Evolutionary conservation across 2,888 invertebrate species (phyloP).

Genomic region (Stictocephala bisonia): DNA sequence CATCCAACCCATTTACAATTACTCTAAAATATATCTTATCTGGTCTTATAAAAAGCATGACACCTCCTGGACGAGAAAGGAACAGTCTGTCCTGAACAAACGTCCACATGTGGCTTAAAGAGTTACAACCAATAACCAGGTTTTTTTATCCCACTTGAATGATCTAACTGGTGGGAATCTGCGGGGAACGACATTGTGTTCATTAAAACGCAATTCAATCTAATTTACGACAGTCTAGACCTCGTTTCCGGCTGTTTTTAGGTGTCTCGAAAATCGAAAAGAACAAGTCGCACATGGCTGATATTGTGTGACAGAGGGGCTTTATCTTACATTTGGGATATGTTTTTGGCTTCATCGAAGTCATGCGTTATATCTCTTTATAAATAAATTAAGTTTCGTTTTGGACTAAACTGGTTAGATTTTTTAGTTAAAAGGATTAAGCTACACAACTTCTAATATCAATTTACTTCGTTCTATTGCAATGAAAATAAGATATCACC

Average conservation of each 20-base stretch:
- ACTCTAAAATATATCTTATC: background rate
- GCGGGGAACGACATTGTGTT: constrained; percentile 21
- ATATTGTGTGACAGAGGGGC: no score
- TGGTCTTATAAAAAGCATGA: no score
- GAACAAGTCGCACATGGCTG: background rate
- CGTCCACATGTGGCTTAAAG: constrained; percentile 13
- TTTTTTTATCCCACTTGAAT: constrained; percentile 26
- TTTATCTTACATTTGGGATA: no score
- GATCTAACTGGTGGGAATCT: constrained; percentile 23
- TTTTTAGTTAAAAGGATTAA: no score
- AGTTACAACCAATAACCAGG: background rate
- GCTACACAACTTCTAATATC: no score
- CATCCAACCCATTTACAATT: no score
- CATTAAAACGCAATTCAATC: constrained; percentile 33
- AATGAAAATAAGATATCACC: no score
- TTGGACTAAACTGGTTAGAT: no score
- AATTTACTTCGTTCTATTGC: no score
- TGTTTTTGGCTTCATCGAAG: no score
- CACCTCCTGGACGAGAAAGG: background rate
- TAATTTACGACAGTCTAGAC: constrained; percentile 17
- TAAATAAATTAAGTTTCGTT: no score
- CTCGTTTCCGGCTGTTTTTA: background rate
- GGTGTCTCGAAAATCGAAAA: constrained; percentile 5
- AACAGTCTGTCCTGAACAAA: background rate
- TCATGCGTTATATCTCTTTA: no score